A percentile compares a stretch with the other conserved stretches of the same genome.
These are phyloP conservation scores for Barbus barbus DNA, from an alignment of 2,113 vertebrate species.

Conservation along the genomic window DNA sequence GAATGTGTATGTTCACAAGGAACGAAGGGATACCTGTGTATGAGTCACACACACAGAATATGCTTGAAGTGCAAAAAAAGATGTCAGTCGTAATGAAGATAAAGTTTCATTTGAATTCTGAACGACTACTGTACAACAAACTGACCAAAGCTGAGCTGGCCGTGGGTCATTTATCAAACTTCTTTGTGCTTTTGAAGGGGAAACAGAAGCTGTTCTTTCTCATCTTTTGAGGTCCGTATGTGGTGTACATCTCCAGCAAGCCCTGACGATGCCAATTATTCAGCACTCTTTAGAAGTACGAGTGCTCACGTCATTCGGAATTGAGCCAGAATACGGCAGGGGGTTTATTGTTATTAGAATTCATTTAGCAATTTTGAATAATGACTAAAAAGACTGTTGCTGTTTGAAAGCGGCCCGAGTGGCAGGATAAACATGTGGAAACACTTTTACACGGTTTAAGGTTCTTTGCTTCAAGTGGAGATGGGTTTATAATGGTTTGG, in stretches of 20 bases:
- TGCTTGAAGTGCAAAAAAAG: constrained; percentile 19
- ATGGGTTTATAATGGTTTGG: neutral
- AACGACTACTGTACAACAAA: neutral
- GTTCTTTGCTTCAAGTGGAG: neutral
- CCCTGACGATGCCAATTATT: constrained; percentile 33
- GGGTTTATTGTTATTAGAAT: constrained; percentile 16
- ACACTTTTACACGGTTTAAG: neutral
- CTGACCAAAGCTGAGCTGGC: constrained; percentile 6
- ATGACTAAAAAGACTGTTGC: neutral
- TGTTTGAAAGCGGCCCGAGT: neutral
- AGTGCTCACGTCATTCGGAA: constrained; percentile 12
- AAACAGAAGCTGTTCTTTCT: constrained; percentile 16
- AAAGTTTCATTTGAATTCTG: constrained; percentile 22
- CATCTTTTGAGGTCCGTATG: constrained; percentile 8
- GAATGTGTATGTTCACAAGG: neutral
- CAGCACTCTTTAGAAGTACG: neutral
- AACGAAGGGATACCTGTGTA: constrained; percentile 6
- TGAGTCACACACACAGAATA: constrained; percentile 20
- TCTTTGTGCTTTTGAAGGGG: constrained; percentile 17
- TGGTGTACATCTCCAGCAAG: constrained; percentile 14
- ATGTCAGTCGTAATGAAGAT: constrained; percentile 35
- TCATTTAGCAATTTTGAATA: constrained; percentile 18
- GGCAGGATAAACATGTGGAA: neutral
- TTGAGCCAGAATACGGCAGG: neutral
- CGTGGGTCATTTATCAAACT: constrained; percentile 37